Evolutionary conservation across 2,888 invertebrate genomes (phyloP), one percentile per base, ranked within the genome.

Genomic region (Polyommatus iphigenia): DNA sequence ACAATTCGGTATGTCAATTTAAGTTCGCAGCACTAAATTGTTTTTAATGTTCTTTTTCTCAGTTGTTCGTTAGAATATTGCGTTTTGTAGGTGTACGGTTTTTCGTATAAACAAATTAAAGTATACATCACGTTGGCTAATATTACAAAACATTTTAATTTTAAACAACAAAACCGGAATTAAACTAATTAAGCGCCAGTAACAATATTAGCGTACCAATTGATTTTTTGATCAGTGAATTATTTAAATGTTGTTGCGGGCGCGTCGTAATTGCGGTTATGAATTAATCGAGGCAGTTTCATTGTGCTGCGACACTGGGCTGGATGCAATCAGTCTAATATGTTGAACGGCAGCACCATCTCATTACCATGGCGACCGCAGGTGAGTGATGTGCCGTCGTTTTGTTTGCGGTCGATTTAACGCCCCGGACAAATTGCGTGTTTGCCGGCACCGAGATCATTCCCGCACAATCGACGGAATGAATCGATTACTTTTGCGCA

Each of bases 371-470:
- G 90, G 84, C 87, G 90, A 94, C 93, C 94, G 89, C 94, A 93
- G 93, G 91, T 92, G 94, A 94, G 90, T 91, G 92, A 93, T 92
- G 94, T 85, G 87, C 88, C 85, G 85, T 84, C 86, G 91, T 92
- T 94, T 93, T 93, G 93, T 94, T 93, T 93, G 94, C 87, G 94
- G 94, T 93, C 92, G 91, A 92, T 94, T 94, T 92, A 93, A 91
- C 91, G 89, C 90, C 86, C 87, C 88, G 90, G 91, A 93, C 93
- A 92, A 94, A 93, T 93, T 93, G 91, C 89, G 90, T 91, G 93
- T 93, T 93, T 92, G 92, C 90, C 87, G 87, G 91, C 88, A 85
- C 88, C 87, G 89, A 89, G 91, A 91, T 91, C 92, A 91, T 90
- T 91, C 88, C 87, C 84, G 86, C 67, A 67, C 29, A 87, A 86